Evolutionary conservation across 2,113 vertebrate species (phyloP).

Genomic region (Corythornis madagascariensis): DNA sequence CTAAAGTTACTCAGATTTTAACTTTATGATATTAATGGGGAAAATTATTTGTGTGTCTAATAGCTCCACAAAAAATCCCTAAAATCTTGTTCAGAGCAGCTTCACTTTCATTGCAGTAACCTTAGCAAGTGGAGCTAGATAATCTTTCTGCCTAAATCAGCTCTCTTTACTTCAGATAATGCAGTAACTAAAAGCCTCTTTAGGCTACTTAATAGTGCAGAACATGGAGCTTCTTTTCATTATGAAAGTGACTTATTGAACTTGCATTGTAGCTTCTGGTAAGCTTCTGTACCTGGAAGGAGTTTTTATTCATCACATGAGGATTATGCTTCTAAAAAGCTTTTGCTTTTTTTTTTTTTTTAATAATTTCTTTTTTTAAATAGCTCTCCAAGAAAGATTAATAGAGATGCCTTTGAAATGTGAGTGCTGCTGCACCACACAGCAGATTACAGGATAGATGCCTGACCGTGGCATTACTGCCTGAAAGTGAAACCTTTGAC

Average conservation of each 20-base stretch:
- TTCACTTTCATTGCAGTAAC: constrained; percentile 22
- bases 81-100: constrained; percentile 37
- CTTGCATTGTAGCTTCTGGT: constrained; percentile 30
- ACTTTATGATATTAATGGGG: background rate
- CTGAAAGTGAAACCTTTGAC: background rate
- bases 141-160: constrained; percentile 50
- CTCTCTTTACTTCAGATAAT: constrained; percentile 48
- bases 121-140: constrained; percentile 52
- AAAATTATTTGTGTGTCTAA: constrained; percentile 18
- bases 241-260: constrained; percentile 58
- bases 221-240: constrained; percentile 60
- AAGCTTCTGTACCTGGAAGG: constrained; percentile 50
- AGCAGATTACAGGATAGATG: background rate
- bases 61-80: constrained; percentile 16
- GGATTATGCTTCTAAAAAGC: constrained; percentile 40
- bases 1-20: background rate
- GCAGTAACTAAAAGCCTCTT: constrained; percentile 70
- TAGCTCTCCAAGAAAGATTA: background rate
- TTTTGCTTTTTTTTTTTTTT: background rate
- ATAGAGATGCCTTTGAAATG: background rate
- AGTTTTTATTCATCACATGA: constrained; percentile 51
- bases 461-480: background rate
- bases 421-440: background rate
- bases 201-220: constrained; percentile 59
- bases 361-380: background rate